A percentile compares a stretch with the other conserved stretches of the same genome.
Conservation (phyloP, 2,113 vertebrate genomes). For the Platysteira castanea region DNA sequence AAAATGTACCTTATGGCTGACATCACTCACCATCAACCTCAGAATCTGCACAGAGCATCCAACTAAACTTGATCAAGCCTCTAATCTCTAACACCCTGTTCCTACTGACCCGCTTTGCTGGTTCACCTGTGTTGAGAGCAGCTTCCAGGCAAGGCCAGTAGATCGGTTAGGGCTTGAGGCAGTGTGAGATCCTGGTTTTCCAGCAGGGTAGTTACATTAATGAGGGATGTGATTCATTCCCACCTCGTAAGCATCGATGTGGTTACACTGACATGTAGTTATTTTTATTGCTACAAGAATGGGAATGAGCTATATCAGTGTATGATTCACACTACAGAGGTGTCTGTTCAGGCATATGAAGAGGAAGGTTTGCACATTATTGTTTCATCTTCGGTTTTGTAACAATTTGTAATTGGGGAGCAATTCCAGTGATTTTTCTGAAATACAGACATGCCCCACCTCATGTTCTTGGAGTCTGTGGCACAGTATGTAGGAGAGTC, state of each 20-base stretch:
- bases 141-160: background rate
- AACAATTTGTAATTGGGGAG: background rate
- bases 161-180: background rate
- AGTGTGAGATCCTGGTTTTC: background rate
- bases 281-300: background rate
- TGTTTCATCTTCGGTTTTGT: background rate
- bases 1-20: background rate
- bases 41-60: background rate
- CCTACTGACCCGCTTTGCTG: background rate
- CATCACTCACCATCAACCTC: background rate
- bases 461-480: background rate
- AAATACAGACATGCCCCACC: background rate
- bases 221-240: background rate
- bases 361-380: background rate
- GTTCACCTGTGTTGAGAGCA: background rate
- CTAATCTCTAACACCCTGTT: background rate
- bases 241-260: background rate
- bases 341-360: background rate
- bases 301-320: background rate
- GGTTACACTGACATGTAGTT: background rate
- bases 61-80: background rate
- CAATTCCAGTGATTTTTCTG: background rate
- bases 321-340: background rate
- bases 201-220: background rate
- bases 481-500: background rate